Conservation (phyloP, 2,113 vertebrate species). For the Hyaena hyaena region DNA sequence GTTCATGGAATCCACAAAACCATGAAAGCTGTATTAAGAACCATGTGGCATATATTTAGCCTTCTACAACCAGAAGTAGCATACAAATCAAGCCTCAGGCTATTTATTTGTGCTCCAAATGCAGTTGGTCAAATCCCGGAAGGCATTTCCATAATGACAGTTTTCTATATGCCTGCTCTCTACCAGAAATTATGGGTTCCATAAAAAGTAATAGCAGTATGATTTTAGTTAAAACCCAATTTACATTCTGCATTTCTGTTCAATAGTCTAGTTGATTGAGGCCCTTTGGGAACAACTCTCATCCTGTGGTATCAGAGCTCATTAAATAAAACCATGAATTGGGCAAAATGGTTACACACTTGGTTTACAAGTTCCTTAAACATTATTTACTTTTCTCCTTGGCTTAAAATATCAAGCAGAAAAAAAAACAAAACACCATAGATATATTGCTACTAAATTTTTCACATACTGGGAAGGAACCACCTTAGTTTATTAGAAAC, state of each 20-base stretch:
- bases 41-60: not conserved
- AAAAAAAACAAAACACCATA: not conserved
- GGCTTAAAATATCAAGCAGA: constrained; percentile 41
- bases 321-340: constrained; percentile 77
- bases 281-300: constrained; percentile 64
- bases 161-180: constrained; percentile 56
- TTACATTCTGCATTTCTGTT: constrained; percentile 75
- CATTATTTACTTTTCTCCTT: constrained; percentile 58
- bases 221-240: constrained; percentile 69
- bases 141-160: not conserved
- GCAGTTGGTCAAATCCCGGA: constrained; percentile 31
- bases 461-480: not conserved
- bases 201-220: constrained; percentile 58
- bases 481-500: not conserved
- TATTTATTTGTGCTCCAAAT: not conserved
- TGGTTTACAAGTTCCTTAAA: constrained; percentile 66
- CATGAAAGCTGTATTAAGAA: constrained; percentile 2
- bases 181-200: constrained; percentile 62
- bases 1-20: not conserved
- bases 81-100: not conserved
- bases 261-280: constrained; percentile 69
- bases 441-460: not conserved
- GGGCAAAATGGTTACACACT: constrained; percentile 59
- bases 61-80: not conserved
- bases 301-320: constrained; percentile 43